phyloP scores from a whole-genome alignment of 2,113 vertebrate genomes.

The Hippopotamus amphibius region DNA sequence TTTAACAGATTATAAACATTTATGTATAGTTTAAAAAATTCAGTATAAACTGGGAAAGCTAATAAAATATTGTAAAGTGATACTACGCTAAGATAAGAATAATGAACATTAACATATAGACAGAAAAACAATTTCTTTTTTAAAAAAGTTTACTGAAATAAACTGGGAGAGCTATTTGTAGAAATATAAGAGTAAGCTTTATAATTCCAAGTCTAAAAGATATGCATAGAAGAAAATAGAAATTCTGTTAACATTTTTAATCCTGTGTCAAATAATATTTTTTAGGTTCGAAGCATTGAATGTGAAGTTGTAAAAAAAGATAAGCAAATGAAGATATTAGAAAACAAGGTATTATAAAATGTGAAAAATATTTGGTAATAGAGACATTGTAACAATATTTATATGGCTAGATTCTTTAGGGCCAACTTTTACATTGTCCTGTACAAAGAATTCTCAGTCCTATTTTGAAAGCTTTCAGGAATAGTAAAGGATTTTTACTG shows the following conservation, averaged over 20 bases:
- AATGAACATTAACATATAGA: slow-evolving; percentile 22
- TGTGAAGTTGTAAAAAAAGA: slow-evolving; percentile 89
- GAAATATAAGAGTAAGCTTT: slow-evolving; percentile 61
- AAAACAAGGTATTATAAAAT: slow-evolving; percentile 89
- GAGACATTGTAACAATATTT: slow-evolving; percentile 6
- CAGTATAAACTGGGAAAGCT: slow-evolving; percentile 26
- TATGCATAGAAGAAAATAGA: slow-evolving; percentile 43
- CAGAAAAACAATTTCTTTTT: slow-evolving; percentile 6
- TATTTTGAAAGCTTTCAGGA: slow-evolving; percentile 21
- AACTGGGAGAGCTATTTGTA: slow-evolving; percentile 26
- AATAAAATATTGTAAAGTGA: slow-evolving; percentile 29
- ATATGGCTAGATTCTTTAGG: slow-evolving; percentile 36
- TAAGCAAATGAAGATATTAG: slow-evolving; percentile 89
- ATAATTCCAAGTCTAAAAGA: slow-evolving; percentile 55
- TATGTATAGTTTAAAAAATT: slow-evolving; percentile 45
- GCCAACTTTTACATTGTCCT: neutral
- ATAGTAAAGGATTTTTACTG: slow-evolving; percentile 50
- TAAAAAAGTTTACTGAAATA: neutral
- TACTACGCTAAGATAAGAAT: slow-evolving; percentile 4
- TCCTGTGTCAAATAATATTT: slow-evolving; percentile 71
- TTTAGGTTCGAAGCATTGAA: slow-evolving; percentile 87
- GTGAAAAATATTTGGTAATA: slow-evolving; percentile 50
- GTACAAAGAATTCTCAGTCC: slow-evolving; percentile 3
- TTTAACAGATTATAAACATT: slow-evolving; percentile 40
- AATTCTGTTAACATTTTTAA: slow-evolving; percentile 66